Evolutionary conservation across 2,888 invertebrate species (phyloP).

Genomic region (Melieria crassipennis): DNA sequence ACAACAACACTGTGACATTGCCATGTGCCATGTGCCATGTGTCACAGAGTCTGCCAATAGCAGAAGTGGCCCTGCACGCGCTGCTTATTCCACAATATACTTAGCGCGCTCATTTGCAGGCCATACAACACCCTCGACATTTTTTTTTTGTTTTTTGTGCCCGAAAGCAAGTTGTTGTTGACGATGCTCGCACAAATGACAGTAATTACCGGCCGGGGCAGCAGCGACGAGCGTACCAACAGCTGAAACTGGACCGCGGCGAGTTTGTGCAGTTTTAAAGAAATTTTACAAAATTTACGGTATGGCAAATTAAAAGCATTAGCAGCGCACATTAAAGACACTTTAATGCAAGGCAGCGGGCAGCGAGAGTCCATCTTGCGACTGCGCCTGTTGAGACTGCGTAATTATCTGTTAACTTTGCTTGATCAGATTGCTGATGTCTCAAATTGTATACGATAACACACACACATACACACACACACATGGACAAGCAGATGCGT

Average conservation of each 20-base stretch:
- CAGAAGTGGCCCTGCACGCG: too few relatives aligned
- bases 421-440: slow-evolving; percentile 44
- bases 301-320: slow-evolving; percentile 30
- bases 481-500: not conserved
- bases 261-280: too few relatives aligned
- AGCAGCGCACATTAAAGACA: slow-evolving; percentile 55
- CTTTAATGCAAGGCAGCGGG: slow-evolving; percentile 51
- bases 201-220: too few relatives aligned
- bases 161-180: too few relatives aligned
- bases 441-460: slow-evolving; percentile 21
- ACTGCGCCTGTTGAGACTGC: slow-evolving; percentile 32
- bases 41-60: too few relatives aligned
- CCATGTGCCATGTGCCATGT: too few relatives aligned
- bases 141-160: too few relatives aligned
- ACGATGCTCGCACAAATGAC: too few relatives aligned
- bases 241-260: slow-evolving; percentile 13
- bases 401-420: slow-evolving; percentile 53
- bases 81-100: too few relatives aligned
- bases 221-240: slow-evolving; percentile 17
- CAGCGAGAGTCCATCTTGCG: slow-evolving; percentile 26
- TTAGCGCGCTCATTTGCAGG: too few relatives aligned
- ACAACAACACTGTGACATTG: too few relatives aligned
- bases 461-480: not conserved
- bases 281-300: slow-evolving; percentile 3
- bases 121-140: too few relatives aligned